Evolutionary conservation across 2,888 invertebrate species (phyloP).

Genomic region (Alsophila aescularia): DNA sequence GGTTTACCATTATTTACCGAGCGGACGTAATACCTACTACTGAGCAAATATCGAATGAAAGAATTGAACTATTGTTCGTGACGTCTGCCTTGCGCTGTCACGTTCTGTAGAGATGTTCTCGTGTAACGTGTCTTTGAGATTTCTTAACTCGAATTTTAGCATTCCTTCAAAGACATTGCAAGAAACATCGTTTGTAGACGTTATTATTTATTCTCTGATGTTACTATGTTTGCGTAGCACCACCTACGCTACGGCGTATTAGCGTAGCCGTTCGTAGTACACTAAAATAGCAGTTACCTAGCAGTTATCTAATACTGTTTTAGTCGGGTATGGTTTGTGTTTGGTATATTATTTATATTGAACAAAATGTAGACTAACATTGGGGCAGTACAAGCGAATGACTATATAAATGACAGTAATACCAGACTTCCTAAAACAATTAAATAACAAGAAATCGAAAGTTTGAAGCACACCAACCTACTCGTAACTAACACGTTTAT

Average conservation of each 20-base stretch:
- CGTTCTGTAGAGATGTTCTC: slow-evolving; percentile 1
- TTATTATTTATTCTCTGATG: too few relatives aligned
- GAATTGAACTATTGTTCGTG: slow-evolving; percentile 38
- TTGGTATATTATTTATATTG: too few relatives aligned
- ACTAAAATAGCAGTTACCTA: too few relatives aligned
- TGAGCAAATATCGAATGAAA: slow-evolving; percentile 53
- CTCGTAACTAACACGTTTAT: not conserved
- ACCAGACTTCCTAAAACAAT: too few relatives aligned
- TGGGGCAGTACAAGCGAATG: too few relatives aligned
- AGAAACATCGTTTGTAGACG: too few relatives aligned
- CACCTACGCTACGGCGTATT: not conserved
- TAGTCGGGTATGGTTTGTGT: too few relatives aligned
- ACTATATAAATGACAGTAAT: too few relatives aligned
- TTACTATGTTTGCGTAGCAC: not conserved
- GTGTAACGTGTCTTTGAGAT: not conserved
- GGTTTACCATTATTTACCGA: slow-evolving; percentile 77
- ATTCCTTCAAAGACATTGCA: too few relatives aligned
- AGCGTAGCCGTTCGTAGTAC: slow-evolving; percentile 1
- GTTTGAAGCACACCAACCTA: not conserved
- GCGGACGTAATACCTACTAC: slow-evolving; percentile 66
- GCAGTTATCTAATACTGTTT: too few relatives aligned
- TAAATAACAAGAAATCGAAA: not conserved
- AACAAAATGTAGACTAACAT: too few relatives aligned
- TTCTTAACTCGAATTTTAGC: not conserved
- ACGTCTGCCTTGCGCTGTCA: slow-evolving; percentile 7